A percentile compares a stretch with the other conserved stretches of the same genome.
These are phyloP conservation scores for Perizoma affinitatum DNA, from an alignment of 2,888 invertebrate species.

Conservation along the genomic window DNA sequence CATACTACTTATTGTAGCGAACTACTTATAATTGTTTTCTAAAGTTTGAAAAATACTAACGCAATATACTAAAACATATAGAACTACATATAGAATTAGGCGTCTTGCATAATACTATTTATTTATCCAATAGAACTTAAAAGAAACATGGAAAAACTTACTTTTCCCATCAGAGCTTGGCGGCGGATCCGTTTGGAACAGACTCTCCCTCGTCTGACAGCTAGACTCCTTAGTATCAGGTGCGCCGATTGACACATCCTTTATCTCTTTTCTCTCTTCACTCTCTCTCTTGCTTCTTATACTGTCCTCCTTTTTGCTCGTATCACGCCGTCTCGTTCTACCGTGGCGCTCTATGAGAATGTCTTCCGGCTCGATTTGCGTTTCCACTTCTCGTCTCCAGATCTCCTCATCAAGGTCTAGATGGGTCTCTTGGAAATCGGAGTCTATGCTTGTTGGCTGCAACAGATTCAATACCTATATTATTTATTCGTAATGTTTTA, in stretches of 20 bases:
- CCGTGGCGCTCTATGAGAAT: conserved; percentile 69
- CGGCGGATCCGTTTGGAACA: conserved; percentile 82
- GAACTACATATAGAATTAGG: no score
- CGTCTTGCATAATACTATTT: no score
- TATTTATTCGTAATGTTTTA: no score
- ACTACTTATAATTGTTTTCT: no score
- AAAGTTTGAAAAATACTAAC: no score
- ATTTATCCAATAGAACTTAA: no score
- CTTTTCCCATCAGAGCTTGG: conserved; percentile 73
- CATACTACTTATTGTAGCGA: no score
- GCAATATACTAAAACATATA: no score
- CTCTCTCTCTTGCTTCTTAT: conserved; percentile 58
- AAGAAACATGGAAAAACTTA: conserved; percentile 2
- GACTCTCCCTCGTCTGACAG: conserved; percentile 93
- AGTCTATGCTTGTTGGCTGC: conserved; percentile 75
- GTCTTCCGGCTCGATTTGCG: conserved; percentile 58
- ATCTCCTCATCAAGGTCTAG: conserved; percentile 69
- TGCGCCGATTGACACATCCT: conserved; percentile 74
- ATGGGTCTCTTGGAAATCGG: conserved; percentile 73
- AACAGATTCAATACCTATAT: background rate
- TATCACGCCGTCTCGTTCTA: conserved; percentile 46
- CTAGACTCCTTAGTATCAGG: conserved; percentile 78
- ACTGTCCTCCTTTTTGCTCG: conserved; percentile 69
- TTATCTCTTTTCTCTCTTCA: conserved; percentile 63
- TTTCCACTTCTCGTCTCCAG: conserved; percentile 66